Evolutionary conservation across 1,140 invertebrate genomes (phyloP).

Genomic region (Trichomalopsis sarcophagae): DNA sequence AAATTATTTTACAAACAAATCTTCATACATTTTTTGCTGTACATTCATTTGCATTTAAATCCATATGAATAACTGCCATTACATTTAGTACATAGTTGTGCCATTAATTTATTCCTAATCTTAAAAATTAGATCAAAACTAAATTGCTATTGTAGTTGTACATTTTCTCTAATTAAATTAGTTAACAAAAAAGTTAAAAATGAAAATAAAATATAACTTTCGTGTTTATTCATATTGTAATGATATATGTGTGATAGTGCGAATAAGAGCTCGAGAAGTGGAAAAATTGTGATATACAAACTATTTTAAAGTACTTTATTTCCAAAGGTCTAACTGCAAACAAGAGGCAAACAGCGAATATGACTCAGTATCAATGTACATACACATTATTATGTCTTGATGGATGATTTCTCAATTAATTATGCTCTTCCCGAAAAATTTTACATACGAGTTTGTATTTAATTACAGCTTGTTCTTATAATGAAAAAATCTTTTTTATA

Average conservation of each 20-base stretch:
- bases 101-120: slow-evolving; percentile 38
- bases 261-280: slow-evolving; percentile 51
- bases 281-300: slow-evolving; percentile 58
- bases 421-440: slow-evolving; percentile 46
- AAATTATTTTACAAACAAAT: not conserved
- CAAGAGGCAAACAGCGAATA: slow-evolving; percentile 34
- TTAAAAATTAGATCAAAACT: slow-evolving; percentile 18
- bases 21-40: not conserved
- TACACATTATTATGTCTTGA: slow-evolving; percentile 29
- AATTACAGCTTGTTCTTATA: slow-evolving; percentile 9
- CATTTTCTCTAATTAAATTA: slow-evolving; percentile 20
- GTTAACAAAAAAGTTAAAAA: not conserved
- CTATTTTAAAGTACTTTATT: slow-evolving; percentile 56
- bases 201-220: slow-evolving; percentile 20
- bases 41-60: slow-evolving; percentile 1
- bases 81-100: slow-evolving; percentile 29
- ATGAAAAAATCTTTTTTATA: slow-evolving; percentile 24
- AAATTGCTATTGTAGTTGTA: not conserved
- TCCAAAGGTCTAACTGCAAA: slow-evolving; percentile 58
- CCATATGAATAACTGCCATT: slow-evolving; percentile 20
- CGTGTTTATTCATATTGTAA: slow-evolving; percentile 40
- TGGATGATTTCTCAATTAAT: slow-evolving; percentile 27
- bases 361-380: slow-evolving; percentile 46
- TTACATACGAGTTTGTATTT: slow-evolving; percentile 36
- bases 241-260: slow-evolving; percentile 51